phyloP scores from a whole-genome alignment of 2,113 vertebrate genomes.

The Sterna hirundo region DNA sequence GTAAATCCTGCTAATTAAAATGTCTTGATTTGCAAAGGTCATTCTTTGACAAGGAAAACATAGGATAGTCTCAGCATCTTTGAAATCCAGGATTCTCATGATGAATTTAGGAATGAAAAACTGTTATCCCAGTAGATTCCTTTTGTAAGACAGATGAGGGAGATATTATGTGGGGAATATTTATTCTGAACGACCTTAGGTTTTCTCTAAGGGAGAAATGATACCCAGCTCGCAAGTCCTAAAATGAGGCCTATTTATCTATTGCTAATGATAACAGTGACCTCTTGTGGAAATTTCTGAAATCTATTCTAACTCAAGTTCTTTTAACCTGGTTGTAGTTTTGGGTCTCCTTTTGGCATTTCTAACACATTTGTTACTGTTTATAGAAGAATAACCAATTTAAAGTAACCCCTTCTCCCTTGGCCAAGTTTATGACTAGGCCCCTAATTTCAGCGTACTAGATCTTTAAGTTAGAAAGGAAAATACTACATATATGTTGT shows the following conservation, averaged over 20 bases:
- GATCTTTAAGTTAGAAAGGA: background rate
- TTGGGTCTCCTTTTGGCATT: background rate
- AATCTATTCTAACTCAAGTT: background rate
- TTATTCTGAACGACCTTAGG: background rate
- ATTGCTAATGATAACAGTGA: conserved; percentile 60
- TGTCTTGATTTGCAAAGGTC: background rate
- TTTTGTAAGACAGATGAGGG: background rate
- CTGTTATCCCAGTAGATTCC: background rate
- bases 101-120: background rate
- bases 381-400: background rate
- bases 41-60: background rate
- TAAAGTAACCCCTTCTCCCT: background rate
- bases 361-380: background rate
- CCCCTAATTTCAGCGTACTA: background rate
- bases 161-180: background rate
- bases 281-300: conserved; percentile 58
- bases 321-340: background rate
- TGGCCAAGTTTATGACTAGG: background rate
- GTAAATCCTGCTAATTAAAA: conserved; percentile 29
- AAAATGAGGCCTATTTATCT: background rate
- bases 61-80: background rate
- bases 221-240: background rate
- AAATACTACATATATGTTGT: background rate
- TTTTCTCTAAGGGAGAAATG: background rate
- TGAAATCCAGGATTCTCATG: background rate